Conservation (phyloP, 2,113 vertebrate genomes). For the Zingel zingel region DNA sequence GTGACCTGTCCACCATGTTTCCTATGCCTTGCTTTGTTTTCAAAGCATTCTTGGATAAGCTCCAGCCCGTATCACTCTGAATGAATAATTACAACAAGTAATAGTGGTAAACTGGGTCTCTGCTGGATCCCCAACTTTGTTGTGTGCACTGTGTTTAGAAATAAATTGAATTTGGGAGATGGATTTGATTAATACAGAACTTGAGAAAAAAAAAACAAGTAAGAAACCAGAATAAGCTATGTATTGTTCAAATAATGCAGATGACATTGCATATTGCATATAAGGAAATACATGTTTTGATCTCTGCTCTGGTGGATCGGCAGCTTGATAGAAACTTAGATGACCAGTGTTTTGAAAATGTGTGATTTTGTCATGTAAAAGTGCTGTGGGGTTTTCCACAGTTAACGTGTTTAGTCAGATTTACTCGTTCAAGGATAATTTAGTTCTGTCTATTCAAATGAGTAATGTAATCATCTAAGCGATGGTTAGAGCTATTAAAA, state of each 20-base stretch:
- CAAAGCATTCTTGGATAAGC: too few relatives aligned
- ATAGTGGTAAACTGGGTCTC: not conserved
- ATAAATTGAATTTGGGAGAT: not conserved
- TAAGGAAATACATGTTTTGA: not conserved
- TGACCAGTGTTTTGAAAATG: not conserved
- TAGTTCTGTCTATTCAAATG: slow-evolving; percentile 45
- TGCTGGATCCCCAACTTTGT: not conserved
- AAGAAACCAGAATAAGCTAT: not conserved
- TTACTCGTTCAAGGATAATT: slow-evolving; percentile 46
- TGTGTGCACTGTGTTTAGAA: not conserved
- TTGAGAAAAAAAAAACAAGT: not conserved
- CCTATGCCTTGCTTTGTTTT: too few relatives aligned
- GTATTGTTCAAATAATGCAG: not conserved
- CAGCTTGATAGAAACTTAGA: not conserved
- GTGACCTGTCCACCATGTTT: slow-evolving; percentile 11
- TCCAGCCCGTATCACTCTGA: not conserved
- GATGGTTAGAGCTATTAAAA: slow-evolving; percentile 45
- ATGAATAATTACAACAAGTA: slow-evolving; percentile 16
- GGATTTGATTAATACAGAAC: not conserved
- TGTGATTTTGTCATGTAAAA: slow-evolving; percentile 3
- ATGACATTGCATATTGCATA: not conserved
- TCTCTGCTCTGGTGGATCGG: not conserved
- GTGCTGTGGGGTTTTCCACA: not conserved
- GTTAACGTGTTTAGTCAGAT: slow-evolving; percentile 17
- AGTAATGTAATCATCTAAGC: slow-evolving; percentile 49